phyloP scores from a whole-genome alignment of 2,113 vertebrate species.

The Paracyprichromis sp. region DNA sequence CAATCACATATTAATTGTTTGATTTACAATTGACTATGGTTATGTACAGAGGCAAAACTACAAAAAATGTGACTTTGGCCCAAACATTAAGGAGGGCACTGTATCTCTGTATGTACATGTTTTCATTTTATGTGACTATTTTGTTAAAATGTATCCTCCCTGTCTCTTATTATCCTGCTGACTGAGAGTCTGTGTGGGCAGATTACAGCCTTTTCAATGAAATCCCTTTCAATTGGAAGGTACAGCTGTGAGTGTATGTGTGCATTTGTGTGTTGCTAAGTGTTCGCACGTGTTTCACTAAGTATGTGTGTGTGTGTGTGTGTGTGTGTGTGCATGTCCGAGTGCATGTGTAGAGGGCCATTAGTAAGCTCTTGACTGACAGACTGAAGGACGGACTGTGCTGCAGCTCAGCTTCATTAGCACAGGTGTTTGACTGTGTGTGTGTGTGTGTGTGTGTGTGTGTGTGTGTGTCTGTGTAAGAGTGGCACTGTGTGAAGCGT shows the following conservation, averaged over 20 bases:
- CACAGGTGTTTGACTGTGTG: slow-evolving; percentile 1
- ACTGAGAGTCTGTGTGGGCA: slow-evolving; percentile 5
- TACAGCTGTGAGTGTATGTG: slow-evolving; percentile 4
- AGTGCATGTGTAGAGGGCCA: neutral
- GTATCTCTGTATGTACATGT: neutral
- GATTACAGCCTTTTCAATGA: slow-evolving; percentile 19
- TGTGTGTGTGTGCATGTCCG: no score
- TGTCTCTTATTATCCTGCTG: neutral
- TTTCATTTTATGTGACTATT: neutral
- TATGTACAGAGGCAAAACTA: neutral
- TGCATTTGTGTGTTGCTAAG: neutral
- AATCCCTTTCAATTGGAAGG: slow-evolving; percentile 10
- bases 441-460: neutral
- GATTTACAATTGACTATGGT: neutral
- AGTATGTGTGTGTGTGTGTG: neutral
- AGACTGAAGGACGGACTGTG: neutral
- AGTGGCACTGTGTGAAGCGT: neutral
- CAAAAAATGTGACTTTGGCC: neutral
- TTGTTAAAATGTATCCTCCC: neutral
- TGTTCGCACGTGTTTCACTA: neutral
- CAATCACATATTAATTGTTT: neutral
- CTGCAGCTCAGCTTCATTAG: slow-evolving; percentile 31
- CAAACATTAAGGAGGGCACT: neutral
- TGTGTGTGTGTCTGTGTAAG: neutral
- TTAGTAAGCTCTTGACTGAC: slow-evolving; percentile 24